Base-by-base conservation (phyloP, 35 echinoderm and acorn worm species). In the Ophiothrix spiculata region DNA sequence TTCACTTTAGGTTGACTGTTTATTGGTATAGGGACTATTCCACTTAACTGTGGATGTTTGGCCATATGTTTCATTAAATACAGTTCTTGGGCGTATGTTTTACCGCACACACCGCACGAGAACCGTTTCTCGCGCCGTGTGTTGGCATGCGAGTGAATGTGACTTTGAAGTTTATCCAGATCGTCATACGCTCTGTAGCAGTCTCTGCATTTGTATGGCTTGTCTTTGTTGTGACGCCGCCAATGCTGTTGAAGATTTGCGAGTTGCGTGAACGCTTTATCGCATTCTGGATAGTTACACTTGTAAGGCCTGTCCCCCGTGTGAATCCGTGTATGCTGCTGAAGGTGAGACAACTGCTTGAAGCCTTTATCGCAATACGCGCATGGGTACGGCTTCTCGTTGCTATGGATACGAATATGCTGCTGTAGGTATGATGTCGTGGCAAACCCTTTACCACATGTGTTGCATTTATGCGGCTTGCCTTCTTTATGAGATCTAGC, bases 191-290 rank as follows among this genome's bases (percentile, higher is more conserved):
- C 95, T 33, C 95, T 83, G 78, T 98, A 98, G 75, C 95, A 98
- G 74, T 98, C 91, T 1, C 88, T 85, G 49, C 95, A 98, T 64
- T 98, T 98, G 80, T 91, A 98, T 2, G 95, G 95, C 75, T 98
- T 98, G 86, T 98, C 95, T 81, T 98, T 98, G 76, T 94, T 98
- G 56, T 98, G 95, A 49, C 92, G 82, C 35, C 95, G 73, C 88
- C 92, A 94, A 83, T 98, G 95, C 35, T 94, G 92, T 76, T 98
- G 95, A n/a, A 98, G 81, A 75, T 98, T 98, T 0, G 95, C 90
- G 28, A 98, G 81, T 83, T 98, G 95, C 15, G 91, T 94, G 85
- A 98, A 98, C 1, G 95, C 85, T 81, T 98, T 98, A 40, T 93
- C 95, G 74, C 95, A 98, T 16, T 89, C 95, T 21, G 88, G 79